Base-by-base conservation (phyloP, 2,888 invertebrate species). In the Augiades crinisus region DNA sequence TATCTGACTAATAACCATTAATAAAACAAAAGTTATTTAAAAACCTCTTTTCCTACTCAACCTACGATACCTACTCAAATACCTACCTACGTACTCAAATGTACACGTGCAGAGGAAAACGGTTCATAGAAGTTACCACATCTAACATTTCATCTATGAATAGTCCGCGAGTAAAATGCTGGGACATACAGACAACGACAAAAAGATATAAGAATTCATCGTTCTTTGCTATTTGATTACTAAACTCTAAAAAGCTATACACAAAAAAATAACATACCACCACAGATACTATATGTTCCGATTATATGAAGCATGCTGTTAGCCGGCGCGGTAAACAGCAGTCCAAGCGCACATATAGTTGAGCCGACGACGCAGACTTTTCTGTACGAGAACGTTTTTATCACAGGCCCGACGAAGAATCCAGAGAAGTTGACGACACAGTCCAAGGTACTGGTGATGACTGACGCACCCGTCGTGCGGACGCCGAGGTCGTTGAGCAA, bases 371-470 rank as follows among this genome's bases (percentile, higher is more conserved):
- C 72, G 62, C 93, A 93, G 41, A 94, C 94, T 78, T 94, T 94
- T 49, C 94, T 90, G 70, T 93, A 94, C 37, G 94, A 94, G 78
- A 94, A 94, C 65, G 93, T 93, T 81, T 93, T 94, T 60, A 94
- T 92, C 57, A 94, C 84, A n/a, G 94, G 94, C 5, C 94, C 94
- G 59, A 94, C 94, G 74, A 94, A 93, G 70, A 94, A 91, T 1
- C 94, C 95, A 50, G 95, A 94, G 81, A 95, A 95, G 72, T 95
- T 95, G 74, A 95, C 93, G 64, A 94, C 93, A 3, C 94, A 93
- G 75, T 95, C 95, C 65, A 94, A 83, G 17, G 94, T 92, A 77
- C 95, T 94, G 82, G 94, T 93, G 63, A 95, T 94, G 47, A 95
- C 80, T 3, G 95, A 93, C 0, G 94, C 93, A 34, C 94, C 94